Evolutionary conservation across 2,888 invertebrate genomes (phyloP), one percentile per base, ranked within the genome.

Genomic region (Chesias legatella): DNA sequence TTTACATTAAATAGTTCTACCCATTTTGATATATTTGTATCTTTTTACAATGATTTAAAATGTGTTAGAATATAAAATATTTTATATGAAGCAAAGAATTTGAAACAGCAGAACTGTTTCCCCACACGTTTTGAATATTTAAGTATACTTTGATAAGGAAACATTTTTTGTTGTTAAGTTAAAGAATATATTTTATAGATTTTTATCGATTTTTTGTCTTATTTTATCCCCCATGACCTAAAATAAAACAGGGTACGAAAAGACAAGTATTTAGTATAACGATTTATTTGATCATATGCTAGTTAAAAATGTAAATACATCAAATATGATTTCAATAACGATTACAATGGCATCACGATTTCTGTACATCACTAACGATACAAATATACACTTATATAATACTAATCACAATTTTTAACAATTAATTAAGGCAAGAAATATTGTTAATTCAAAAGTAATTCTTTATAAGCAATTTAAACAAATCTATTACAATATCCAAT

Each of bases 221-320:
- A n/a, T n/a, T n/a, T n/a, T n/a, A n/a, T n/a, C n/a, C n/a, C n/a
- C n/a, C n/a, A n/a, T n/a, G n/a, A n/a, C n/a, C n/a, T n/a, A n/a
- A n/a, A n/a, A n/a, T n/a, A n/a, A 43, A 35, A 27, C 29, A 43
- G 35, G 28, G 51, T 44, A 17, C 5, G 13, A 3, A n/a, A n/a
- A n/a, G n/a, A n/a, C n/a, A n/a, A n/a, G n/a, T n/a, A n/a, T 17
- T 17, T 48, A 62, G 63, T 71, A 71, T 77, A 82, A 76, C 73
- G 66, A 72, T 80, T 77, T 78, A 75, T 79, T 82, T 75, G 60
- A 68, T 68, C 69, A 74, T 84, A 85, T 84, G 82, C 83, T 70
- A 74, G 71, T 76, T 79, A 77, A 71, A 82, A 77, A 80, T 80
- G 13, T 17, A 17, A 17, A 82, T 78, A 77, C 69, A 73, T 61